These are phyloP conservation scores for Acromyrmex heyeri DNA, from an alignment of 1,140 invertebrate genomes.

Conservation along the genomic window DNA sequence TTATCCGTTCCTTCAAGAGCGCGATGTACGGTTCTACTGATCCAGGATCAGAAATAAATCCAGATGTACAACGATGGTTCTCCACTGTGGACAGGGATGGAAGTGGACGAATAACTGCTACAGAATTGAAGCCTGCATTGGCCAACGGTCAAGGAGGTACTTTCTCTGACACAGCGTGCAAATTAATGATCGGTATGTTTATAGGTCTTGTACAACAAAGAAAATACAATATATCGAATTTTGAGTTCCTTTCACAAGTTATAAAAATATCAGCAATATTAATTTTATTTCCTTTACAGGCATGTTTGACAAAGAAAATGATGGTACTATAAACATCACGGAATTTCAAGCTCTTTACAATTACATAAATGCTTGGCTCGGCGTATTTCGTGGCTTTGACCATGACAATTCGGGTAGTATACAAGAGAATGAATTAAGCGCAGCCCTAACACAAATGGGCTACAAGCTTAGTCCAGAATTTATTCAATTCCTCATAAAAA, in stretches of 20 bases:
- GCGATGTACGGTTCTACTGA: slow-evolving; percentile 62
- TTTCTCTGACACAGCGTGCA: slow-evolving; percentile 94
- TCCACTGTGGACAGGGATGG: slow-evolving; percentile 92
- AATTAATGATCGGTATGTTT: slow-evolving; percentile 94
- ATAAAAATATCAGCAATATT: not conserved
- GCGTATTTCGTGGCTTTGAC: slow-evolving; percentile 94
- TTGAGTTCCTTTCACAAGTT: not conserved
- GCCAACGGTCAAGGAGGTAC: slow-evolving; percentile 95
- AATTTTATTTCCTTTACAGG: slow-evolving; percentile 84
- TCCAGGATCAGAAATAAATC: slow-evolving; percentile 80
- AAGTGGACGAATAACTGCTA: slow-evolving; percentile 93
- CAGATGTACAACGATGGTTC: slow-evolving; percentile 94
- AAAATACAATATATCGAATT: not conserved
- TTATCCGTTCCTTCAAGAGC: slow-evolving; percentile 38
- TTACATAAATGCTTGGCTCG: slow-evolving; percentile 96
- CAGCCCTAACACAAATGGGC: slow-evolving; percentile 95
- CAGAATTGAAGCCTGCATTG: slow-evolving; percentile 93
- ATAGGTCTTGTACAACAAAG: slow-evolving; percentile 18
- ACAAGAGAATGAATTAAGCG: slow-evolving; percentile 91
- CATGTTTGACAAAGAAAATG: slow-evolving; percentile 95
- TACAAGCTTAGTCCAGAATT: slow-evolving; percentile 94
- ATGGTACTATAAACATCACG: slow-evolving; percentile 94
- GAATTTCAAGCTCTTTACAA: slow-evolving; percentile 96
- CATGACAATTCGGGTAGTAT: slow-evolving; percentile 93
- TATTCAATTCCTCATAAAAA: slow-evolving; percentile 90